These are phyloP conservation scores for Melipona beecheii DNA, from an alignment of 2,888 invertebrate genomes.

Conservation along the genomic window DNA sequence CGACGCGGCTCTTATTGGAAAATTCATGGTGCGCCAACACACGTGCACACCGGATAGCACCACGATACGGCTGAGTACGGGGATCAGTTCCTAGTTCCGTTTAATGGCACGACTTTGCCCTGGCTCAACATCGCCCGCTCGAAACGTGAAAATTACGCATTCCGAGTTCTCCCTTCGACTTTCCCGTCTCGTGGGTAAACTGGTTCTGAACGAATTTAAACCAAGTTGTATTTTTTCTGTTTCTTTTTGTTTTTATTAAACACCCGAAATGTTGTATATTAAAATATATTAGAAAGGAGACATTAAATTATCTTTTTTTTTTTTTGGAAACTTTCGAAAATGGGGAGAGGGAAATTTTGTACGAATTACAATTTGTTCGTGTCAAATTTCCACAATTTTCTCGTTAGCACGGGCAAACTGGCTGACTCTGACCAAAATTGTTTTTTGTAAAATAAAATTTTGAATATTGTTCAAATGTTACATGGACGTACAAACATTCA, in stretches of 20 bases:
- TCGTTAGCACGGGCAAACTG: too few species aligned
- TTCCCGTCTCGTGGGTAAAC: background rate
- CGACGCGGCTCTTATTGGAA: conserved; percentile 69
- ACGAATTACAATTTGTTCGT: background rate
- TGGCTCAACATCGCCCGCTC: too few species aligned
- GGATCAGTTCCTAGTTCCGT: conserved; percentile 25
- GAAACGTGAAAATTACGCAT: conserved; percentile 21
- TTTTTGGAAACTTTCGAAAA: too few species aligned
- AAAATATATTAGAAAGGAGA: background rate
- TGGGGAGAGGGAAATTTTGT: background rate
- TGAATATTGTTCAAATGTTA: too few species aligned
- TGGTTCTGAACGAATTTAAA: background rate
- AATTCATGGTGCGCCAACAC: conserved; percentile 56
- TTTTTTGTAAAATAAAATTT: too few species aligned
- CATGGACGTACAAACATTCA: too few species aligned
- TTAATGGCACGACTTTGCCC: background rate
- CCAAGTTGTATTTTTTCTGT: too few species aligned
- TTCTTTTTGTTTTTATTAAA: too few species aligned
- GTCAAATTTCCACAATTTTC: too few species aligned
- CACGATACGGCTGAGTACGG: background rate
- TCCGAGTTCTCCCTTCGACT: background rate
- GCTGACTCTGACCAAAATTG: too few species aligned
- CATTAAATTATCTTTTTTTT: too few species aligned
- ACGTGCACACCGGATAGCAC: background rate
- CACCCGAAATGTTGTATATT: background rate